phyloP scores from a whole-genome alignment of 2,797 vertebrate genomes.

The Sebastes kiyomatsui region DNA sequence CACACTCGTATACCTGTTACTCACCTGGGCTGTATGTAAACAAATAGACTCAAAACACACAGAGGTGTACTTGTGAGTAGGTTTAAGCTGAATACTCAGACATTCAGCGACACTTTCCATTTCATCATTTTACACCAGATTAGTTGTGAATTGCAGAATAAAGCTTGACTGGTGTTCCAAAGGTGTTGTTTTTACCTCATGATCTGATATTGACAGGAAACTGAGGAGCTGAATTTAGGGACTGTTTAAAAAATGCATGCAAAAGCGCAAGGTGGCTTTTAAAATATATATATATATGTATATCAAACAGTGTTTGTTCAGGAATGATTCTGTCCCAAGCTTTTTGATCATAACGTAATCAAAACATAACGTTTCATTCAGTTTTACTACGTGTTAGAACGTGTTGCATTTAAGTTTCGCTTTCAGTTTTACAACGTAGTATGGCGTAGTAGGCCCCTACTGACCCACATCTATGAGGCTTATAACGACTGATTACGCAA shows the following conservation, averaged over 20 bases:
- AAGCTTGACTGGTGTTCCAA: background rate
- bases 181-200: background rate
- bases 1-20: background rate
- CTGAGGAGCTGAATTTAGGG: background rate
- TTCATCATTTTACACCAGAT: background rate
- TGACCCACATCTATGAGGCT: too few relatives aligned
- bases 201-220: background rate
- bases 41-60: background rate
- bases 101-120: background rate
- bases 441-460: too few relatives aligned
- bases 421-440: too few relatives aligned
- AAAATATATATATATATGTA: too few relatives aligned
- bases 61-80: too few relatives aligned
- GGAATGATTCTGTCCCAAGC: too few relatives aligned
- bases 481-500: too few relatives aligned
- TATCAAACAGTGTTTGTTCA: too few relatives aligned
- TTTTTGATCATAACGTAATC: too few relatives aligned
- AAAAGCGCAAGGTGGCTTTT: background rate
- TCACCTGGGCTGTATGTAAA: background rate
- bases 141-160: background rate
- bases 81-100: background rate
- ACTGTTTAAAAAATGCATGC: background rate
- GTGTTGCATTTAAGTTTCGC: too few relatives aligned
- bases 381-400: too few relatives aligned
- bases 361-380: too few relatives aligned